Evolutionary conservation across 2,797 vertebrate species (phyloP).

Genomic region (Cyprinodon diabolis): DNA sequence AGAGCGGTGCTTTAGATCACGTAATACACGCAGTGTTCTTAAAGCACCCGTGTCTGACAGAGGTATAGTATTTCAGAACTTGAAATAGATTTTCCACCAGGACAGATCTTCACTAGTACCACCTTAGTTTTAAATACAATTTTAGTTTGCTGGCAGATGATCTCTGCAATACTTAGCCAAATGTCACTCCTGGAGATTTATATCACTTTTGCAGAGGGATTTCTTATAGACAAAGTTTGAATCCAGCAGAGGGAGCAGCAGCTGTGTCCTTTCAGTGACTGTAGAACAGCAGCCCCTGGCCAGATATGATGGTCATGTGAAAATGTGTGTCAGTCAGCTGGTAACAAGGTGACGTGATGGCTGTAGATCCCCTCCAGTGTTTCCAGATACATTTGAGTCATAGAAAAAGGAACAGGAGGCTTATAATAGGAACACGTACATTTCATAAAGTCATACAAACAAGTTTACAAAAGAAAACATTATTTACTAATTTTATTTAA

Average conservation of each 20-base stretch:
- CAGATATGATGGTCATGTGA: constrained; percentile 41
- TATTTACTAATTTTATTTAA: not conserved
- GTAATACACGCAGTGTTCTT: constrained; percentile 71
- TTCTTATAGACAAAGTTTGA: constrained; percentile 6
- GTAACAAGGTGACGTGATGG: constrained; percentile 57
- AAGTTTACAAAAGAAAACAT: not conserved
- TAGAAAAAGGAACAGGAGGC: constrained; percentile 10
- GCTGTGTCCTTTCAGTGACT: constrained; percentile 23
- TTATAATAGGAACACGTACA: constrained; percentile 21
- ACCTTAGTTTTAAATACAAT: constrained; percentile 8
- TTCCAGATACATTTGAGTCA: constrained; percentile 42
- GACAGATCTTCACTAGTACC: constrained; percentile 21
- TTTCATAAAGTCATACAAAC: not conserved
- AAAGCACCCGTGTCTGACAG: constrained; percentile 54
- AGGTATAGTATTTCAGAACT: constrained; percentile 72
- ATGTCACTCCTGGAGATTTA: not conserved
- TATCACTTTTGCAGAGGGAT: not conserved
- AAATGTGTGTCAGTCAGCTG: constrained; percentile 63
- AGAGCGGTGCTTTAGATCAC: constrained; percentile 77
- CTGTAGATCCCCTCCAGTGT: constrained; percentile 18
- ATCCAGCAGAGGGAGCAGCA: not conserved
- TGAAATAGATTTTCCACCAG: constrained; percentile 69
- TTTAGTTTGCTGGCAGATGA: not conserved
- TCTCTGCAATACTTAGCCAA: not conserved
- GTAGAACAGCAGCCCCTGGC: constrained; percentile 25